Conservation (phyloP, 2,888 invertebrate species). For the Sussaba pulchella region DNA sequence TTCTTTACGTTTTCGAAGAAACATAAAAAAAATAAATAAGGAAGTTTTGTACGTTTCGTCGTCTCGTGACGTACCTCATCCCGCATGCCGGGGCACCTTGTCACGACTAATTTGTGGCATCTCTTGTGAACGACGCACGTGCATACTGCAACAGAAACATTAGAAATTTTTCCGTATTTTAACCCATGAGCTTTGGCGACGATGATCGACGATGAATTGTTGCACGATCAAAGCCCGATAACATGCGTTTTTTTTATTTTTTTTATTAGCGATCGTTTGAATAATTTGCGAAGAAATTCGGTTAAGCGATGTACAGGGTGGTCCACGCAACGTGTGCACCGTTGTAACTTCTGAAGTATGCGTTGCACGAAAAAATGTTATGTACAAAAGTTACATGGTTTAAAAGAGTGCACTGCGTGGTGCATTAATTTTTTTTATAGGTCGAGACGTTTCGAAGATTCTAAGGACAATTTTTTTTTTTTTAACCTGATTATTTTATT, state of each 20-base stretch:
- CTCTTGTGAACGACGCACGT: conserved; percentile 99
- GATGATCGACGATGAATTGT: conserved; percentile 56
- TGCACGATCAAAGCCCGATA: conserved; percentile 75
- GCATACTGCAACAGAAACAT: conserved; percentile 90
- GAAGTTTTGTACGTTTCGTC: conserved; percentile 48
- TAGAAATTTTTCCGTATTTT: conserved; percentile 63
- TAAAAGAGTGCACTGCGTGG: no score
- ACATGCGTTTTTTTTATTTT: conserved; percentile 68
- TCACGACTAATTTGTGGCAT: conserved; percentile 98
- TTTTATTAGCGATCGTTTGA: conserved; percentile 69
- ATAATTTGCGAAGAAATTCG: no score
- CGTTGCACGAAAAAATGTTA: no score
- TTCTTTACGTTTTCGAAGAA: no score
- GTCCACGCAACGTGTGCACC: no score
- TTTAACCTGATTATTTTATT: no score
- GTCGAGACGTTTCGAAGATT: no score
- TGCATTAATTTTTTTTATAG: no score
- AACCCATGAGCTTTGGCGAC: background rate
- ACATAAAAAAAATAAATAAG: conserved; percentile 15
- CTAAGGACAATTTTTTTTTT: no score
- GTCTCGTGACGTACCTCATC: conserved; percentile 88
- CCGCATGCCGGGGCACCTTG: conserved; percentile 99
- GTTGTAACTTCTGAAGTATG: no score
- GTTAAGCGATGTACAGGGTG: no score
- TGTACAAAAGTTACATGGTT: no score